A percentile compares a stretch with the other conserved stretches of the same genome.
Evolutionary conservation across 2,888 invertebrate genomes (phyloP).

Genomic region (Pycnomerus fuliginosus): DNA sequence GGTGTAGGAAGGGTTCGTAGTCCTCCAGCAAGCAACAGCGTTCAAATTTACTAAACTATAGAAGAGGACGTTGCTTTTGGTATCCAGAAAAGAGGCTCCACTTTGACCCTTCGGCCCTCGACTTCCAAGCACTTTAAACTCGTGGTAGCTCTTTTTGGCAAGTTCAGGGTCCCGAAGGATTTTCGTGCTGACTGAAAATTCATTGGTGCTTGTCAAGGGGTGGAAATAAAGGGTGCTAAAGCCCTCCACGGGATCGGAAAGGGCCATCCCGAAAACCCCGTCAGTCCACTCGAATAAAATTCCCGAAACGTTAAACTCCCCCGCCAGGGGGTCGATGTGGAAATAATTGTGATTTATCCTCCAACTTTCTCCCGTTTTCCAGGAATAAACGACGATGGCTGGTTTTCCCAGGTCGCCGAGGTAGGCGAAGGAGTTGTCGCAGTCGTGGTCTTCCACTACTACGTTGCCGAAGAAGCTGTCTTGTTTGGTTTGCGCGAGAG

Average conservation of each 20-base stretch:
- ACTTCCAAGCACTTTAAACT: slow-evolving; percentile 67
- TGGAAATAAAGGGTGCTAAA: slow-evolving; percentile 77
- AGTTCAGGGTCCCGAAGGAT: slow-evolving; percentile 58
- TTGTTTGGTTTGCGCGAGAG: slow-evolving; percentile 63
- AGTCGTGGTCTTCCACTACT: slow-evolving; percentile 73
- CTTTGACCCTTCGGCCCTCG: slow-evolving; percentile 74
- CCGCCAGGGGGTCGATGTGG: slow-evolving; percentile 62
- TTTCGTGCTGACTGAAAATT: slow-evolving; percentile 72
- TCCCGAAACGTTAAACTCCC: slow-evolving; percentile 71
- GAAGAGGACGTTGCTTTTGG: slow-evolving; percentile 69
- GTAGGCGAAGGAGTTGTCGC: slow-evolving; percentile 72
- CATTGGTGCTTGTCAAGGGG: slow-evolving; percentile 73
- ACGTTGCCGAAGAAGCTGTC: slow-evolving; percentile 75
- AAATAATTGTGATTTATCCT: slow-evolving; percentile 56
- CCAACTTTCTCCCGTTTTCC: slow-evolving; percentile 71
- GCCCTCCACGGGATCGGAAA: slow-evolving; percentile 67
- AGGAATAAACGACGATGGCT: slow-evolving; percentile 74
- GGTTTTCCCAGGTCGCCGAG: slow-evolving; percentile 69
- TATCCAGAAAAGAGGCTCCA: slow-evolving; percentile 70
- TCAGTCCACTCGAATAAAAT: slow-evolving; percentile 72
- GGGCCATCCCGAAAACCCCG: slow-evolving; percentile 72
- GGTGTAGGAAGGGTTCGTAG: slow-evolving; percentile 65
- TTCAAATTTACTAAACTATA: slow-evolving; percentile 74
- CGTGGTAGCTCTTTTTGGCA: slow-evolving; percentile 58
- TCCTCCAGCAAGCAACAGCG: slow-evolving; percentile 77